A percentile compares a stretch with the other conserved stretches of the same genome.
phyloP scores from a whole-genome alignment of 2,113 vertebrate genomes.

The Crotalus helleri region DNA sequence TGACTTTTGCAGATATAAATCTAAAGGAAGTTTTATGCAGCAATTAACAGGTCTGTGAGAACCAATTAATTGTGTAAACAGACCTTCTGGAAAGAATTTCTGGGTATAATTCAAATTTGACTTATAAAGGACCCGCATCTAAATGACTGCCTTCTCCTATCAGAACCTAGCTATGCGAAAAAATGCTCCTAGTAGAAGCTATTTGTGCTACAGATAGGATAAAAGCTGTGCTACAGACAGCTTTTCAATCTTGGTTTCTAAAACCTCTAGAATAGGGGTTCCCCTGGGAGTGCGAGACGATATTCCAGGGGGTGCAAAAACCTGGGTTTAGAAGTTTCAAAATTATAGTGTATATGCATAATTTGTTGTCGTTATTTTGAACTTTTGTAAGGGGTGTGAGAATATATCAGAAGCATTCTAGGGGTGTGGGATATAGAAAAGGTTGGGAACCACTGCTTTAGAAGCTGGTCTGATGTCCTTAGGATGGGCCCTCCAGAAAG shows the following conservation, averaged over 20 bases:
- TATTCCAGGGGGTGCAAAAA: no score
- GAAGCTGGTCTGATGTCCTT: neutral
- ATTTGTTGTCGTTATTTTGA: no score
- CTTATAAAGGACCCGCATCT: neutral
- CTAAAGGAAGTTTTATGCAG: neutral
- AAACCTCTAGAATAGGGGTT: neutral
- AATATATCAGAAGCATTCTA: no score
- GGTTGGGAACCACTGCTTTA: neutral
- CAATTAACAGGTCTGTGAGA: neutral
- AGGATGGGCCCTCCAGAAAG: neutral
- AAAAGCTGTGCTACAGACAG: no score
- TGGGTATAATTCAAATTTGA: neutral
- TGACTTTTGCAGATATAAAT: neutral
- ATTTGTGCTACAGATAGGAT: neutral
- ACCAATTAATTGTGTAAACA: neutral
- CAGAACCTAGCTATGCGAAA: neutral
- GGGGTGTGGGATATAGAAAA: no score
- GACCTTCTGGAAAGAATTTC: neutral
- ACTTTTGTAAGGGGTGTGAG: no score
- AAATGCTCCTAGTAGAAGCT: neutral
- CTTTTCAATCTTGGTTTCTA: neutral
- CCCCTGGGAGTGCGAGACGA: no score
- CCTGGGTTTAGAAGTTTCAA: no score
- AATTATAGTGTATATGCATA: no score
- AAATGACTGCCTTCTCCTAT: neutral